Evolutionary conservation across 2,113 vertebrate species (phyloP).

Genomic region (Deroptyus accipitrinus): DNA sequence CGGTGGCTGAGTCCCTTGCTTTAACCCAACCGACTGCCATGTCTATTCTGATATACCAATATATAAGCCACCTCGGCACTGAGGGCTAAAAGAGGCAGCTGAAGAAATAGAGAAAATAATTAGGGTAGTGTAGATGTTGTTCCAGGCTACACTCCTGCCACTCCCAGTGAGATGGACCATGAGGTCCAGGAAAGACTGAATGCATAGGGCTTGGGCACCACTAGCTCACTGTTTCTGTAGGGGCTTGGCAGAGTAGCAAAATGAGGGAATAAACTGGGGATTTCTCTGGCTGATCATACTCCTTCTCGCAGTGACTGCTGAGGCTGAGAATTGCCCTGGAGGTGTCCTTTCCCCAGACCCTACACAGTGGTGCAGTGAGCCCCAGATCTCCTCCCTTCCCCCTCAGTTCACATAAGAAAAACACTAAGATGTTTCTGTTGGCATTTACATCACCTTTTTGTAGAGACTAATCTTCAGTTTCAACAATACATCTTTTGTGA

Average conservation of each 20-base stretch:
- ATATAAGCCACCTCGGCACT: background rate
- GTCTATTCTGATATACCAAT: background rate
- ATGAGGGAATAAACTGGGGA: background rate
- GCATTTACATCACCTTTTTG: conserved; percentile 62
- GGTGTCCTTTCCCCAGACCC: background rate
- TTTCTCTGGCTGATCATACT: background rate
- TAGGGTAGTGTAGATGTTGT: background rate
- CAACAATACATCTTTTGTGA: conserved; percentile 70
- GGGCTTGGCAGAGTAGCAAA: background rate
- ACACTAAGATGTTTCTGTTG: conserved; percentile 58
- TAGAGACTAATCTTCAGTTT: conserved; percentile 49
- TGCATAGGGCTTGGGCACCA: background rate
- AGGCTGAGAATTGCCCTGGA: background rate
- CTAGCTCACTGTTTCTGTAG: background rate
- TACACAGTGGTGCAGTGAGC: conserved; percentile 42
- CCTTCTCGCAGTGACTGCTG: background rate
- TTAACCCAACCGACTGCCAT: background rate
- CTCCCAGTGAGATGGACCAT: background rate
- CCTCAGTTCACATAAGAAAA: conserved; percentile 59
- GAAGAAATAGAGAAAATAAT: conserved; percentile 8
- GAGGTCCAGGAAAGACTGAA: background rate
- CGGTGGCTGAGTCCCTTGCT: background rate
- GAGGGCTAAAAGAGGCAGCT: background rate
- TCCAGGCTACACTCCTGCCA: background rate
- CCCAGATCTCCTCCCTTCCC: conserved; percentile 20